These are phyloP conservation scores for Melikaiella ostensackeni DNA, from an alignment of 2,888 invertebrate genomes.

Conservation along the genomic window DNA sequence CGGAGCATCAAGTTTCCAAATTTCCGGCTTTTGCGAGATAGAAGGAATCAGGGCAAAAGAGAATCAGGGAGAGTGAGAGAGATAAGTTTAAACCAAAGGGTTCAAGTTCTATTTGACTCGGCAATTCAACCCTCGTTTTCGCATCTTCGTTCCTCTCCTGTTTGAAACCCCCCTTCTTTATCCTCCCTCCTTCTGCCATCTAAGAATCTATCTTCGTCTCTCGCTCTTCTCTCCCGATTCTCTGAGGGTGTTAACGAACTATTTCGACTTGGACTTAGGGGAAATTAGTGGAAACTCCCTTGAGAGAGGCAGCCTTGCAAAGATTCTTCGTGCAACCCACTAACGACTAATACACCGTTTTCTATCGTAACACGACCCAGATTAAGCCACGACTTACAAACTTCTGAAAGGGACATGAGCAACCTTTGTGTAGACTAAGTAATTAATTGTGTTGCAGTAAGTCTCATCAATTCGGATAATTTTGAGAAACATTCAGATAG, in stretches of 20 bases:
- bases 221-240: constrained; percentile 20
- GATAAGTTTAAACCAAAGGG: constrained; percentile 55
- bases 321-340: constrained; percentile 41
- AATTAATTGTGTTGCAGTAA: background rate
- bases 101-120: constrained; percentile 63
- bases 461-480: background rate
- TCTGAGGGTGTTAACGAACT: constrained; percentile 62
- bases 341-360: constrained; percentile 21
- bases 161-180: constrained; percentile 45
- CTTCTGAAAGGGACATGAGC: constrained; percentile 13
- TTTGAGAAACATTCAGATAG: background rate
- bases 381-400: constrained; percentile 5
- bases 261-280: constrained; percentile 63
- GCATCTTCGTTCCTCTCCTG: constrained; percentile 43
- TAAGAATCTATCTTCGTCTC: constrained; percentile 34
- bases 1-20: constrained; percentile 70
- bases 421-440: background rate
- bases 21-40: constrained; percentile 61
- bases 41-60: constrained; percentile 48
- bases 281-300: constrained; percentile 65
- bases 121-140: constrained; percentile 48
- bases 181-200: constrained; percentile 42
- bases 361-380: constrained; percentile 12
- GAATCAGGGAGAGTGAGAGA: constrained; percentile 36
- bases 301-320: constrained; percentile 46